Evolutionary conservation across 1,140 invertebrate species (phyloP).

Genomic region (Pogonognathellus flavescens): DNA sequence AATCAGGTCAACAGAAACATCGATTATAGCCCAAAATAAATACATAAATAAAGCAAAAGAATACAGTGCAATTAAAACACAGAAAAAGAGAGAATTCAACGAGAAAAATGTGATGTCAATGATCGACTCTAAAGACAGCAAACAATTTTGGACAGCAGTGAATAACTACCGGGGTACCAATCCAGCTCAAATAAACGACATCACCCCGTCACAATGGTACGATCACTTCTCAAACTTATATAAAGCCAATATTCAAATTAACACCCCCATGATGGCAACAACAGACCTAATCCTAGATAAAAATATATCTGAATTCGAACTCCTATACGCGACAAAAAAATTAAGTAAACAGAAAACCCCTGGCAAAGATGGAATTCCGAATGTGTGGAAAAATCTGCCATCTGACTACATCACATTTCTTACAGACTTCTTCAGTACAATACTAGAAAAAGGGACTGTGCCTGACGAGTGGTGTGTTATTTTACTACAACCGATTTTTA

Average conservation of each 20-base stretch:
- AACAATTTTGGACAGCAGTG: neutral
- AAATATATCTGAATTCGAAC: neutral
- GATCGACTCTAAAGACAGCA: neutral
- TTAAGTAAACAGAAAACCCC: neutral
- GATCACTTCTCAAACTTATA: neutral
- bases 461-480: constrained; percentile 47
- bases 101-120: neutral
- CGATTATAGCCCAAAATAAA: neutral
- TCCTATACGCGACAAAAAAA: neutral
- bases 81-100: neutral
- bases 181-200: neutral
- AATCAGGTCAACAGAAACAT: too few relatives aligned
- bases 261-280: neutral
- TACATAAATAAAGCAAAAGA: neutral
- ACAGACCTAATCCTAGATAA: neutral
- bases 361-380: neutral
- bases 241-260: neutral
- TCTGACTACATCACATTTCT: neutral
- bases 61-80: neutral
- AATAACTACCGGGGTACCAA: neutral
- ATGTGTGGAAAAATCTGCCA: neutral
- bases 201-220: too few relatives aligned
- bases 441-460: neutral
- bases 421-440: neutral
- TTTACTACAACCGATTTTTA: constrained; percentile 57